Evolutionary conservation across 2,113 vertebrate species (phyloP).

Genomic region (Gambusia holbrooki): DNA sequence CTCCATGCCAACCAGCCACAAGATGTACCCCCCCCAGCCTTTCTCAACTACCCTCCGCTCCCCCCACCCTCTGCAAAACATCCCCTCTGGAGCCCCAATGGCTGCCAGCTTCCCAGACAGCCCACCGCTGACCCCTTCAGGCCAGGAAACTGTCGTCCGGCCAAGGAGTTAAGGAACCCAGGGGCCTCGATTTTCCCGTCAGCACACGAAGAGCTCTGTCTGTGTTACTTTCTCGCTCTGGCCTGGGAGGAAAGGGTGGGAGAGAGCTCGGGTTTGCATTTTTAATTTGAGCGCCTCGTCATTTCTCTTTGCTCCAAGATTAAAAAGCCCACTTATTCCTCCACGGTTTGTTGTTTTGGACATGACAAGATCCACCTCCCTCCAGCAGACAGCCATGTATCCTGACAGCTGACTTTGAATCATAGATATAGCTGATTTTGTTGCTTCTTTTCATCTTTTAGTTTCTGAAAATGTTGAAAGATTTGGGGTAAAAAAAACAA

Average conservation of each 20-base stretch:
- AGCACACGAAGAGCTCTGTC: constrained; percentile 32
- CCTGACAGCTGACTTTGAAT: constrained; percentile 87
- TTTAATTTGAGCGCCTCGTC: constrained; percentile 64
- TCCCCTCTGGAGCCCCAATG: constrained; percentile 60
- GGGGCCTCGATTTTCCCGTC: constrained; percentile 7
- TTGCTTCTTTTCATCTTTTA: constrained; percentile 24
- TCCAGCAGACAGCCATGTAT: constrained; percentile 82
- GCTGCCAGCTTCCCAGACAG: constrained; percentile 73
- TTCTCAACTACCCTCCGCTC: no score
- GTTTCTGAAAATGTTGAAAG: constrained; percentile 70
- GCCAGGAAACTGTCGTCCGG: constrained; percentile 62
- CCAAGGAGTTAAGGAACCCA: constrained; percentile 62
- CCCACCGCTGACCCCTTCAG: constrained; percentile 79
- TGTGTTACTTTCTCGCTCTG: constrained; percentile 37
- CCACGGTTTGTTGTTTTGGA: constrained; percentile 36
- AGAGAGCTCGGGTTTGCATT: constrained; percentile 52
- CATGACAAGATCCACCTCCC: constrained; percentile 44
- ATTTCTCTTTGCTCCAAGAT: constrained; percentile 68
- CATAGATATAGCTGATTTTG: constrained; percentile 80
- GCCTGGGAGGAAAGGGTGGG: constrained; percentile 33
- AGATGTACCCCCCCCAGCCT: constrained; percentile 35
- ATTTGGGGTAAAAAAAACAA: constrained; percentile 8
- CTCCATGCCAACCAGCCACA: constrained; percentile 71
- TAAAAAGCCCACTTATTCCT: constrained; percentile 61
- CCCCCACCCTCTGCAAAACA: constrained; percentile 38